Evolutionary conservation across 1,140 invertebrate genomes (phyloP), one percentile per base, ranked within the genome.

Genomic region (Phymorhynchus buccinoides): DNA sequence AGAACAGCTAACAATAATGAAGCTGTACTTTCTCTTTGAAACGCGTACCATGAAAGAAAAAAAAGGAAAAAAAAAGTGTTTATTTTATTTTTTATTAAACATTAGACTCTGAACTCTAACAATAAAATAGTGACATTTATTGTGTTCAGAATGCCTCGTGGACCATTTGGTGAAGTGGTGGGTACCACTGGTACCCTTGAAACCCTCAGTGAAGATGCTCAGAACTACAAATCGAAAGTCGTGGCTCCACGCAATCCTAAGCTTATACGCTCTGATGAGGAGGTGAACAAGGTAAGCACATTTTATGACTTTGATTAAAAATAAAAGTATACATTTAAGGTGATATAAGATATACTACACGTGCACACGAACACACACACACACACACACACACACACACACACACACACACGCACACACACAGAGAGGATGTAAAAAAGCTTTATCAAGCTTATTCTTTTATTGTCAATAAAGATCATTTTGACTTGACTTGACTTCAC

Each of bases 191-290:
- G 91, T 77, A 93, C 91, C 84, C 86, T 93, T 18, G 92, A 92
- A 22, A 85, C 89, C 81, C 87, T 92, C 27, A 88, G 88, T 73
- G 89, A 89, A 30, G 88, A 89, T 83, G 88, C 88, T 62, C 85
- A 88, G 41, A 89, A 91, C n/a, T 93, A 92, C 87, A 91, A 91
- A 77, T 92, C 90, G 62, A 92, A 92, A 86, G 93, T 94, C 14
- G 86, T 92, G 82, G 93, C 92, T 44, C 93, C 93, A 62, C 90
- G 92, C 86, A 94, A 94, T 87, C 93, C 93, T 56, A 94, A 93
- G 88, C 85, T 93, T 14, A 68, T 93, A 1, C 90, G 89, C 41
- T 86, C 86, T 37, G 89, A 93, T 84, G 88, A 88, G 75, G 87
- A 87, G 84, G 86, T 82, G 73, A 84, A 88, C 73, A 91, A 90